Conservation (phyloP, 2,888 invertebrate genomes). For the Prosapia bicincta region DNA sequence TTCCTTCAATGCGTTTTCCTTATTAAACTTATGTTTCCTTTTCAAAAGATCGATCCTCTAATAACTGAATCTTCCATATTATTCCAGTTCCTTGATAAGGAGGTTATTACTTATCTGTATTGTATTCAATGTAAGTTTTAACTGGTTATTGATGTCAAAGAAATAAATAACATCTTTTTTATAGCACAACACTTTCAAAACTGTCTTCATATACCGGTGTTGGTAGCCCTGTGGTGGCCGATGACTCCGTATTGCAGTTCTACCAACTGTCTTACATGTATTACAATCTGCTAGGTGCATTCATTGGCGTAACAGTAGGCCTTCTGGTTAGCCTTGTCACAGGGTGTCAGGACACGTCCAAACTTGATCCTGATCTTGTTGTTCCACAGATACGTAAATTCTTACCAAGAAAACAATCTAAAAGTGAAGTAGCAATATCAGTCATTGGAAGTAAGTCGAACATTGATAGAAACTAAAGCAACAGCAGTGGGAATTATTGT, state of each 20-base stretch:
- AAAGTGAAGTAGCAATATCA: neutral
- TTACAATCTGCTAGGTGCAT: constrained; percentile 66
- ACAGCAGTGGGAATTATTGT: no score
- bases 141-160: no score
- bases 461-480: no score
- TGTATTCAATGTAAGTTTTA: no score
- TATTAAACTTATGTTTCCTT: no score
- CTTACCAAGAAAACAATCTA: neutral
- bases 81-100: no score
- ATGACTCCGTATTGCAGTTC: constrained; percentile 14
- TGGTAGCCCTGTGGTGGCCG: constrained; percentile 19
- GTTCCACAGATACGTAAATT: constrained; percentile 25
- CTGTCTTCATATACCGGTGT: constrained; percentile 22
- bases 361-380: constrained; percentile 25
- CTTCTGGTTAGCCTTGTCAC: constrained; percentile 54
- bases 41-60: no score
- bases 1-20: no score
- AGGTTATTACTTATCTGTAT: no score
- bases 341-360: constrained; percentile 13
- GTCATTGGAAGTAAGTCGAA: neutral
- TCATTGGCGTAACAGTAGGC: constrained; percentile 63
- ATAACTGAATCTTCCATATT: no score
- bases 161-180: no score
- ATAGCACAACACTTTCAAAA: constrained; percentile 9
- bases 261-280: constrained; percentile 65